Evolutionary conservation across 1,140 invertebrate species (phyloP), one percentile per base, ranked within the genome.

Genomic region (Nephotettix cincticeps): DNA sequence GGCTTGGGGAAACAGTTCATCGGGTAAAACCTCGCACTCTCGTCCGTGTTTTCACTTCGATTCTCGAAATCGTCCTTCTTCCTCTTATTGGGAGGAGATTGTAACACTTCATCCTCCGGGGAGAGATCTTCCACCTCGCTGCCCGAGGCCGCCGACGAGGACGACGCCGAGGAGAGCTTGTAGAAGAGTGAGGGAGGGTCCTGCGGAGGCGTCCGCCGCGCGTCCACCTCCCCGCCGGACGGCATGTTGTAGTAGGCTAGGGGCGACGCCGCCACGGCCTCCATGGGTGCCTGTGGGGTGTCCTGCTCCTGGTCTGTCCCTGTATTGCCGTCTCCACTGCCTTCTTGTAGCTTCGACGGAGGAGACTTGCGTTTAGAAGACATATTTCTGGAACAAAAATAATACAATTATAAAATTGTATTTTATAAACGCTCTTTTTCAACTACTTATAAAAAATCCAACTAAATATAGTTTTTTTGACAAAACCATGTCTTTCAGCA

Each of bases 291-390:
- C 11, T 21, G 27, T 3, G 64, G 64, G 61, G 13, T 54, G 51
- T 29, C 65, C 61, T 27, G 56, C 67, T 47, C 51, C 32, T 30
- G 32, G 56, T 51, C 65, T 17, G 13, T 61, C 66, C n/a, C 43
- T 30, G 45, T 56, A 14, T 54, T 61, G n/a, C 63, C 61, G 25
- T 40, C 40, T 54, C 67, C 72, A 29, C 36, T 40, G 23, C 91
- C 91, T 85, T 93, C 91, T 84, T 91, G 89, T 84, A 94, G 86
- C 86, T 94, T 94, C 74, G 91, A 92, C 83, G 93, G 93, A 81
- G 92, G 92, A 80, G 92, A 94, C 83, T 95, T 95, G 84, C 93
- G 89, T 89, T 95, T 95, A 84, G 93, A 95, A 88, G 93, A 94
- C 93, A 95, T 95, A 85, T 88, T 93, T 90, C 92, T 93, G 88